Evolutionary conservation across 2,113 vertebrate species (phyloP).

Genomic region (Entomyzon cyanotis): DNA sequence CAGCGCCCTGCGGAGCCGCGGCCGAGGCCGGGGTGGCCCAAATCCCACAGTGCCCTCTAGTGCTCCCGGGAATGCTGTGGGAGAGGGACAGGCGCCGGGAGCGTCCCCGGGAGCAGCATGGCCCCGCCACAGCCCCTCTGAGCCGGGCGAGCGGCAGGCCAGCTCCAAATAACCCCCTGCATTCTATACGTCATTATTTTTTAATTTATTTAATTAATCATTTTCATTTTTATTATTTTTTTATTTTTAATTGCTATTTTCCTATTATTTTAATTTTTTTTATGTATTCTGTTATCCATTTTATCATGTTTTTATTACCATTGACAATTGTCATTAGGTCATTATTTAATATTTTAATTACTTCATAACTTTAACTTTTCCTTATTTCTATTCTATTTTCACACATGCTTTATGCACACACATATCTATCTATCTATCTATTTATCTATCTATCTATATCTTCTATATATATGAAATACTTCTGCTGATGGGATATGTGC

Average conservation of each 20-base stretch:
- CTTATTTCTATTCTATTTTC: background rate
- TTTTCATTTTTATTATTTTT: background rate
- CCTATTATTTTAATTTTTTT: background rate
- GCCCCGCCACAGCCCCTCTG: background rate
- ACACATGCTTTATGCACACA: background rate
- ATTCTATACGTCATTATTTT: rapidly evolving
- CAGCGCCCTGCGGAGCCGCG: too few species aligned
- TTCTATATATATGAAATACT: background rate
- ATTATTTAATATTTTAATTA: background rate
- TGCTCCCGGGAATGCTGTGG: conserved; percentile 64
- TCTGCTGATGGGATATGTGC: background rate
- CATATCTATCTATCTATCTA: too few species aligned
- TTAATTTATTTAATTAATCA: rapidly evolving
- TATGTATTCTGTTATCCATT: rapidly evolving
- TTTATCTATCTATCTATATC: background rate
- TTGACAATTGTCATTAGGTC: too few species aligned
- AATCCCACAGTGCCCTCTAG: conserved; percentile 92
- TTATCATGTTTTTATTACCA: rapidly evolving
- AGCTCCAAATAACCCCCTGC: background rate
- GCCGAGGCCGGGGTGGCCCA: conserved; percentile 63
- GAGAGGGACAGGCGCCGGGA: background rate
- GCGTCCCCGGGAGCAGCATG: background rate
- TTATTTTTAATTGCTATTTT: background rate
- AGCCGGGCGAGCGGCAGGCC: background rate
- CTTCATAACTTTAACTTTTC: background rate